Percentiles rank a stretch among this genome's conserved stretches.
Evolutionary conservation across 1,140 invertebrate genomes (phyloP).

Genomic region (Brachionus angularis): DNA sequence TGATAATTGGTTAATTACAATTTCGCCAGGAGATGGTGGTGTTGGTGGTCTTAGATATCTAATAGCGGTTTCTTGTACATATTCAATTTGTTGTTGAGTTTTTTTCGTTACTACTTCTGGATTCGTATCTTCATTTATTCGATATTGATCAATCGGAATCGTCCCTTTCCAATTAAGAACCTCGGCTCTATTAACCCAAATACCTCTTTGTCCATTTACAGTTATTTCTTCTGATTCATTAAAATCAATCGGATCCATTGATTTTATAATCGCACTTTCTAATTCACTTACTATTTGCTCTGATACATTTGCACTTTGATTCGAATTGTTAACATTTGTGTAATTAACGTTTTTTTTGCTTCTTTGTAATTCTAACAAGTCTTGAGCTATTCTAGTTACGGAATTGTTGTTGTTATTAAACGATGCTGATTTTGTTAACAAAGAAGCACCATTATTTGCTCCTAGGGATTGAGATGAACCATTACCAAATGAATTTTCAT

Average conservation of each 20-base stretch:
- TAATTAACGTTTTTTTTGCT: conserved; percentile 31
- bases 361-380: conserved; percentile 32
- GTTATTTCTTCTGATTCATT: conserved; percentile 35
- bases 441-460: not conserved
- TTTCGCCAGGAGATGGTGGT: conserved; percentile 37
- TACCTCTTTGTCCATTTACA: conserved; percentile 16
- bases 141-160: conserved; percentile 9
- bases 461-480: no score
- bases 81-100: not conserved
- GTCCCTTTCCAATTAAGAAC: conserved; percentile 10
- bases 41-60: conserved; percentile 43
- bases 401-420: conserved; percentile 7
- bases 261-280: conserved; percentile 32
- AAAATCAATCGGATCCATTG: conserved; percentile 8
- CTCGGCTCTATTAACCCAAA: conserved; percentile 32
- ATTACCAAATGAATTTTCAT: no score
- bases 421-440: conserved; percentile 17
- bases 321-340: not conserved
- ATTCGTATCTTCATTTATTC: conserved; percentile 19
- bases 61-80: conserved; percentile 27
- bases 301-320: not conserved
- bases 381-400: conserved; percentile 31
- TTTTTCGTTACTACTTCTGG: conserved; percentile 12
- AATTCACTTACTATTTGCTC: conserved; percentile 4
- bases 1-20: conserved; percentile 27